Evolutionary conservation across 2,113 vertebrate genomes (phyloP).

Genomic region (Scomber colias): DNA sequence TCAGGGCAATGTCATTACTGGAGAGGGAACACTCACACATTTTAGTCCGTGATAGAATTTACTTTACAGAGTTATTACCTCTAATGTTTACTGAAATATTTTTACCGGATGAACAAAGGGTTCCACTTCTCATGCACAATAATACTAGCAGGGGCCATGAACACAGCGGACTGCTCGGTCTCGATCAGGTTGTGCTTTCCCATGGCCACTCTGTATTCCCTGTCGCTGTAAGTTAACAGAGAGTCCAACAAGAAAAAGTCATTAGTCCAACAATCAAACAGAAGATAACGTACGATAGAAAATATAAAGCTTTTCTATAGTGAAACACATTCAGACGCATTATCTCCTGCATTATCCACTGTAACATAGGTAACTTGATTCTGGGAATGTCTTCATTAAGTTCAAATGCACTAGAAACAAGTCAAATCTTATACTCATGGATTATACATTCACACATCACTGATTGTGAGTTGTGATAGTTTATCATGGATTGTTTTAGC

Average conservation of each 20-base stretch:
- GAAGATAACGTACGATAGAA: too few relatives aligned
- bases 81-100: not conserved
- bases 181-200: conserved; percentile 86
- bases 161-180: conserved; percentile 72
- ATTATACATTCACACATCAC: too few relatives aligned
- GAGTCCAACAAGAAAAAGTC: not conserved
- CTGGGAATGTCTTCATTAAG: not conserved
- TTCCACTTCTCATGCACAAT: conserved; percentile 87
- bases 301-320: not conserved
- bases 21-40: not conserved
- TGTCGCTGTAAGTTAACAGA: conserved; percentile 52
- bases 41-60: not conserved
- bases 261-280: not conserved
- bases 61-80: too few relatives aligned
- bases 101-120: conserved; percentile 79
- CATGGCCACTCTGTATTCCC: conserved; percentile 84
- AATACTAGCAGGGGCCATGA: conserved; percentile 75
- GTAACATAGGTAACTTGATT: not conserved
- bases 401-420: not conserved
- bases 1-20: conserved; percentile 92
- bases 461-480: conserved; percentile 1
- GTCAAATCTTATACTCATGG: not conserved
- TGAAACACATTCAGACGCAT: not conserved
- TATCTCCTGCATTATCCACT: too few relatives aligned
- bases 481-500: not conserved